Conservation (phyloP, 2,113 vertebrate species). For the Sylvia atricapilla region DNA sequence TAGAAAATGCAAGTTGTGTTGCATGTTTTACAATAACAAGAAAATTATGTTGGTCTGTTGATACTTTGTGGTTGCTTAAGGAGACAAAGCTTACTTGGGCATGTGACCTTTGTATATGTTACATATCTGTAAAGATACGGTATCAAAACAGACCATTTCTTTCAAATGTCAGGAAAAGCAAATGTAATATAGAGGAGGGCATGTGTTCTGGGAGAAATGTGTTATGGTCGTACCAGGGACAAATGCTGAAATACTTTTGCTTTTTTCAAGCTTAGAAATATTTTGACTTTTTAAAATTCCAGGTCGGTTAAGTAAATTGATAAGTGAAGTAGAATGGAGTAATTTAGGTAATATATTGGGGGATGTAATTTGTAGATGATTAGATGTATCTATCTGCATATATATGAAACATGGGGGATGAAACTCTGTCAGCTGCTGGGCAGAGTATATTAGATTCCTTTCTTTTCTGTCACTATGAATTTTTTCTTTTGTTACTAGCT, state of each 20-base stretch:
- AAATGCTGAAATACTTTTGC: not conserved
- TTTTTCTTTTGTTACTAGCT: not conserved
- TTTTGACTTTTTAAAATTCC: not conserved
- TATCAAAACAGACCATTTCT: not conserved
- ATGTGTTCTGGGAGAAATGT: not conserved
- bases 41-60: not conserved
- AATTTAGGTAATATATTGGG: not conserved
- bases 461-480: not conserved
- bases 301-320: not conserved
- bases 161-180: not conserved
- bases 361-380: not conserved
- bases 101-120: not conserved
- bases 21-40: not conserved
- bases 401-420: not conserved
- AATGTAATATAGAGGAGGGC: not conserved
- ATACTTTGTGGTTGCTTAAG: not conserved
- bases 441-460: not conserved
- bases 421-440: not conserved
- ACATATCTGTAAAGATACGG: fast-evolving
- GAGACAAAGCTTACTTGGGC: not conserved
- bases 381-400: not conserved
- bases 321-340: not conserved
- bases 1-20: not conserved
- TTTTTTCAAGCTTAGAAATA: not conserved
- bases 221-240: not conserved